Conservation (phyloP, 2,113 vertebrate species). For the Circaetus gallicus region DNA sequence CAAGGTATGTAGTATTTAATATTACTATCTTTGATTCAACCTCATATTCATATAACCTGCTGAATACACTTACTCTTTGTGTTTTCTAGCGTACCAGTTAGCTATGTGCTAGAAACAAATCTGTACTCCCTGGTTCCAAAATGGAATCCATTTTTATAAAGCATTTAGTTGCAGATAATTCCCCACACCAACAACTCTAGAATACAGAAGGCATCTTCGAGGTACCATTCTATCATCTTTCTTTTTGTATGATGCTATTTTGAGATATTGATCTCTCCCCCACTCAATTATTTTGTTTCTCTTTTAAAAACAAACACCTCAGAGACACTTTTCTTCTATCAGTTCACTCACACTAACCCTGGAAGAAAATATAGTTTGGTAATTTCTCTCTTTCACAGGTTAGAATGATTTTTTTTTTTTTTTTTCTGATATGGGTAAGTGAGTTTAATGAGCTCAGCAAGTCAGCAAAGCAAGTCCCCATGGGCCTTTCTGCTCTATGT, state of each 20-base stretch:
- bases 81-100: not conserved
- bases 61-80: not conserved
- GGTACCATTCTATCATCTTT: not conserved
- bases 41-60: not conserved
- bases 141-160: not conserved
- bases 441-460: not conserved
- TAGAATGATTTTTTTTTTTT: not conserved
- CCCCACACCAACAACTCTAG: not conserved
- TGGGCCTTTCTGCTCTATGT: not conserved
- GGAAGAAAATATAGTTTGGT: not conserved
- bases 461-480: not conserved
- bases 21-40: not conserved
- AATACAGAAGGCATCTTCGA: not conserved
- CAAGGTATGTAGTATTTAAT: conserved; percentile 81
- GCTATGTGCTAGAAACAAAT: not conserved
- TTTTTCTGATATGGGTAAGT: not conserved
- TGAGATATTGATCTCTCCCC: not conserved
- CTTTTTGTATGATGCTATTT: not conserved
- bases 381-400: not conserved
- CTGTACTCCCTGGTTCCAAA: not conserved
- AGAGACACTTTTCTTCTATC: not conserved
- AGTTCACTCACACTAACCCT: not conserved
- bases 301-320: not conserved
- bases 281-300: not conserved
- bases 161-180: not conserved